phyloP scores from a whole-genome alignment of 1,140 invertebrate genomes.

The Lordiphosa mommai region DNA sequence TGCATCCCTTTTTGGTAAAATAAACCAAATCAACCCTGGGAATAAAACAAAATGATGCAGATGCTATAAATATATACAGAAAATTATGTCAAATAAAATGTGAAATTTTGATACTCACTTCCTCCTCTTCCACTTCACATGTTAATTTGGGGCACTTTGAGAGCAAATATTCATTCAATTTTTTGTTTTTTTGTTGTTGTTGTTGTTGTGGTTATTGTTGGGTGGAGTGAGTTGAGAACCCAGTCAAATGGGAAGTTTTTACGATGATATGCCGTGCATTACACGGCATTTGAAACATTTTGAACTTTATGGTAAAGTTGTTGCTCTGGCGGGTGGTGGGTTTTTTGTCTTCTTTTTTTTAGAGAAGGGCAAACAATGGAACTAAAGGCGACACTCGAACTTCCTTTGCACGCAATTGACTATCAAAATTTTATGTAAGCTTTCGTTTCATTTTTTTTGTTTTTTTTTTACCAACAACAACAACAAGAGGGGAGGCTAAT shows the following conservation, averaged over 20 bases:
- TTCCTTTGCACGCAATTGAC: conserved; percentile 62
- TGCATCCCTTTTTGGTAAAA: too few relatives aligned
- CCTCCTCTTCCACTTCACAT: conserved; percentile 17
- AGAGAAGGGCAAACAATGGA: conserved; percentile 20
- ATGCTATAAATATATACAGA: conserved; percentile 35
- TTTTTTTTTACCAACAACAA: conserved; percentile 17
- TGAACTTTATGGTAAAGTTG: conserved; percentile 45
- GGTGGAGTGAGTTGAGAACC: too few relatives aligned
- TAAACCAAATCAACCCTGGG: background rate
- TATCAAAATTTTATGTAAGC: conserved; percentile 63
- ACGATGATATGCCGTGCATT: conserved; percentile 56
- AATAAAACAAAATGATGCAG: conserved; percentile 43
- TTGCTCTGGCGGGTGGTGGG: background rate
- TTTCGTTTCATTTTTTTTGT: conserved; percentile 6
- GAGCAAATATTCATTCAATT: conserved; percentile 57
- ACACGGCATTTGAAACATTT: conserved; percentile 58
- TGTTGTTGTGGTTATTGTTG: conserved; percentile 14
- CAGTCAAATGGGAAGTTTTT: conserved; percentile 31
- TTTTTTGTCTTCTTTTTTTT: conserved; percentile 2
- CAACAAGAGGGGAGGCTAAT: conserved; percentile 41
- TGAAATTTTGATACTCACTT: conserved; percentile 11
- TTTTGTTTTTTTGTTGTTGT: conserved; percentile 1
- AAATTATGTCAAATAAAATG: conserved; percentile 18
- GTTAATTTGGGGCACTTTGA: conserved; percentile 41
- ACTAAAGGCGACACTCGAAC: conserved; percentile 36